Evolutionary conservation across 2,113 vertebrate genomes (phyloP), one percentile per base, ranked within the genome.

Genomic region (Hipposideros armiger): DNA sequence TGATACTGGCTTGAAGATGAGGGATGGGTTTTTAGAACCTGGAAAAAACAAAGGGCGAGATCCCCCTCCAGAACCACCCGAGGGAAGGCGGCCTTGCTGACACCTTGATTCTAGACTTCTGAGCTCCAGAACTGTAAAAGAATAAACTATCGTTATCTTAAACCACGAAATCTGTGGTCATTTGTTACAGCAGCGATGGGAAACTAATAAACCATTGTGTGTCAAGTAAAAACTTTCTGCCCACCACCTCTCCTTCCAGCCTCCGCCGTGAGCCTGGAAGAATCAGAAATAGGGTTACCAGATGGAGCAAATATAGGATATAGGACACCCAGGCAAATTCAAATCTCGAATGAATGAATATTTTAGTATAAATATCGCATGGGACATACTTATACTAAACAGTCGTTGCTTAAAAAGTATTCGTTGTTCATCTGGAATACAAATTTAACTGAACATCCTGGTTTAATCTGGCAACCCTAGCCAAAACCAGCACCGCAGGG

Each of bases 161-260:
- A 52, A 40, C 30, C 73, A 42, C 40, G 30, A 24, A 22, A 9
- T 15, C 3, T 20, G 45, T 22, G n/a, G 70, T 9, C 2, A 6
- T 28, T 14, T n/a, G 67, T 40, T 15, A 16, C 20, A 5, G 30
- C 50, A 54, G 52, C 86, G 28, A 8, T 2, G 3, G 60, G 69
- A 92, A 76, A 26, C 1, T 2, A 22, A 14, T 1, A 6, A 36
- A 11, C 50, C 0, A 3, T 14, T 22, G 11, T 0, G 1, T 4
- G 28, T 16, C 90, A 52, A 14, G 45, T 4, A 3, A 17, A 60
- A 62, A 1, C 8, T 4, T 45, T 17, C 77, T 13, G 42, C 83
- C 76, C 4, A 2, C 36, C 66, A 4, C 45, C 28, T 40, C 74
- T 54, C 67, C 32, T 58, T 56, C 76, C 22, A 15, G n/a, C 36